A percentile compares a stretch with the other conserved stretches of the same genome.
Evolutionary conservation across 2,888 invertebrate genomes (phyloP).

Genomic region (Orthosia gracilis): DNA sequence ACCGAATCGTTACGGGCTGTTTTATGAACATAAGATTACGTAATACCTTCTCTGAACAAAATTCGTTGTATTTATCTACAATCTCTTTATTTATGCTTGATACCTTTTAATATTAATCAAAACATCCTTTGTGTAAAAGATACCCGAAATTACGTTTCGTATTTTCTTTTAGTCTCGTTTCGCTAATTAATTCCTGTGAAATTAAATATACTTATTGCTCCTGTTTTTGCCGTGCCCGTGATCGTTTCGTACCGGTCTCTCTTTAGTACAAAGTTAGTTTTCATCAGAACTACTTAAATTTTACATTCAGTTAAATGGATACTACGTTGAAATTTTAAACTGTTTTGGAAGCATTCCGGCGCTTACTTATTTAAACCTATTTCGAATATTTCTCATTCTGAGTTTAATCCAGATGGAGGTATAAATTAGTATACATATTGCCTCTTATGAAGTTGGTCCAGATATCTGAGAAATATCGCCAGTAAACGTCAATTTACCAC

Average conservation of each 20-base stretch:
- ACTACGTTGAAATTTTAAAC: conserved; percentile 49
- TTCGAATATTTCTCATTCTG: conserved; percentile 31
- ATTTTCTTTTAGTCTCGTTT: conserved; percentile 67
- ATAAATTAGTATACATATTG: conserved; percentile 32
- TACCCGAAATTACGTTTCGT: conserved; percentile 65
- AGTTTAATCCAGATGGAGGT: neutral
- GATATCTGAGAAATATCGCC: conserved; percentile 40
- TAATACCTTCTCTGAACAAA: conserved; percentile 14
- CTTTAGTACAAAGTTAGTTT: conserved; percentile 47
- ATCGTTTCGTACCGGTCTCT: conserved; percentile 38
- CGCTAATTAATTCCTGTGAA: conserved; percentile 69
- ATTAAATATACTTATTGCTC: conserved; percentile 68
- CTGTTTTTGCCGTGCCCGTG: conserved; percentile 49
- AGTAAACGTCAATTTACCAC: conserved; percentile 47
- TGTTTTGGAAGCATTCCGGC: conserved; percentile 35
- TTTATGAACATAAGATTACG: conserved; percentile 47
- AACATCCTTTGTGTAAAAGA: conserved; percentile 64
- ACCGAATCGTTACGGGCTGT: conserved; percentile 34
- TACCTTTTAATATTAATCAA: conserved; percentile 63
- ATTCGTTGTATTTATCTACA: conserved; percentile 44
- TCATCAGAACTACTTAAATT: conserved; percentile 42
- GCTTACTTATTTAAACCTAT: conserved; percentile 38
- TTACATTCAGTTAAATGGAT: conserved; percentile 47
- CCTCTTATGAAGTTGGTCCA: neutral
- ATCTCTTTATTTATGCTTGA: conserved; percentile 52